A percentile compares a stretch with the other conserved stretches of the same genome.
phyloP scores from a whole-genome alignment of 1,140 invertebrate genomes.

The Ctenoplectra terminalis region DNA sequence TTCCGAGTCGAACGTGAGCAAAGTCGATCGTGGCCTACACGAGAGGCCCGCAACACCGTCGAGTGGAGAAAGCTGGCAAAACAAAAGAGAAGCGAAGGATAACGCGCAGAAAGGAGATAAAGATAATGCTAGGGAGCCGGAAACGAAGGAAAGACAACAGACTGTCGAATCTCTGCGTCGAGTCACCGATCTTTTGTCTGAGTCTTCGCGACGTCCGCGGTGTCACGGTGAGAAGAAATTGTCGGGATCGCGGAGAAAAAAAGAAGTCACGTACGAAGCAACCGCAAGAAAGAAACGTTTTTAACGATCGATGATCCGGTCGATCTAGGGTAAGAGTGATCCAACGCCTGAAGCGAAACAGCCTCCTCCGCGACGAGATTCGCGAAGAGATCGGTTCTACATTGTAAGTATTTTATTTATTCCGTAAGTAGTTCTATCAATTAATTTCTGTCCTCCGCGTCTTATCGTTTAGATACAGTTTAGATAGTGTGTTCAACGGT shows the following conservation, averaged over 20 bases:
- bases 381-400: background rate
- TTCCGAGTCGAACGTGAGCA: background rate
- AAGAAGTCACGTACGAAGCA: background rate
- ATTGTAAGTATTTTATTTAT: slow-evolving; percentile 18
- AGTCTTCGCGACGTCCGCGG: slow-evolving; percentile 8
- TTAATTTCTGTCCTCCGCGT: background rate
- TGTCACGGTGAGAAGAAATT: background rate
- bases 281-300: background rate
- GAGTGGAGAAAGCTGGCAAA: background rate
- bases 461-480: background rate
- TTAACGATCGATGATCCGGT: background rate
- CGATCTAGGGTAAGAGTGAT: slow-evolving; percentile 1
- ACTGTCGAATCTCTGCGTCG: slow-evolving; percentile 25
- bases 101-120: slow-evolving; percentile 20
- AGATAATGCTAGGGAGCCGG: slow-evolving; percentile 21
- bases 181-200: slow-evolving; percentile 31
- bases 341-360: background rate
- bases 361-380: too few relatives aligned
- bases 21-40: background rate
- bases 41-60: background rate
- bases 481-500: background rate
- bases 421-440: background rate
- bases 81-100: slow-evolving; percentile 13
- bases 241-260: background rate
- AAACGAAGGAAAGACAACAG: slow-evolving; percentile 42